Evolutionary conservation across 2,888 invertebrate species (phyloP).

Genomic region (Timandra comae): DNA sequence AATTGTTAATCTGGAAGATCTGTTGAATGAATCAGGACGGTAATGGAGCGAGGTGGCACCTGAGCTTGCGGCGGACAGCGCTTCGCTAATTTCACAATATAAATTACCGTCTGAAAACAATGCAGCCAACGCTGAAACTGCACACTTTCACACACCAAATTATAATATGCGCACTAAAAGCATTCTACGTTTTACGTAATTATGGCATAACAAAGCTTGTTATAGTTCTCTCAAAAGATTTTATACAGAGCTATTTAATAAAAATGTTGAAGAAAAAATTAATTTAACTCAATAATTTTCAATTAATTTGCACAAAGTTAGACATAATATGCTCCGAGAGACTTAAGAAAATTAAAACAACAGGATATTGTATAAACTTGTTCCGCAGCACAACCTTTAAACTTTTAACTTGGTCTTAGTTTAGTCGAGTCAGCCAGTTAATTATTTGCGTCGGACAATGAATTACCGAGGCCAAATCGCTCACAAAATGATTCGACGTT

Average conservation of each 20-base stretch:
- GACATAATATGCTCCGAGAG: constrained; percentile 9
- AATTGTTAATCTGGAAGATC: constrained; percentile 45
- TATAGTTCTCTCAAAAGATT: too few species aligned
- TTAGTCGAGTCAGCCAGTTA: constrained; percentile 68
- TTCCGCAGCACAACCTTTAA: constrained; percentile 33
- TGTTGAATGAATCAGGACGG: constrained; percentile 41
- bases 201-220: constrained; percentile 12
- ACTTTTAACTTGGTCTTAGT: constrained; percentile 37
- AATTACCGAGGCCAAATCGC: constrained; percentile 54
- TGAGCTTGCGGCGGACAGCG: constrained; percentile 41
- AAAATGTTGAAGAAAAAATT: too few species aligned
- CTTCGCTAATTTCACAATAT: constrained; percentile 64
- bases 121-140: constrained; percentile 41
- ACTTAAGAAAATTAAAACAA: constrained; percentile 24
- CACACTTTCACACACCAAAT: constrained; percentile 35
- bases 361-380: constrained; percentile 26
- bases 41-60: constrained; percentile 46
- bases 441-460: constrained; percentile 67
- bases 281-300: constrained; percentile 4
- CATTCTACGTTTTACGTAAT: constrained; percentile 44
- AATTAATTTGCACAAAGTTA: constrained; percentile 19
- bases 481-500: constrained; percentile 43
- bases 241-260: too few species aligned
- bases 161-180: constrained; percentile 47
- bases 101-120: constrained; percentile 65